Conservation (phyloP, 2,888 invertebrate species). For the Drosophila monieri region DNA sequence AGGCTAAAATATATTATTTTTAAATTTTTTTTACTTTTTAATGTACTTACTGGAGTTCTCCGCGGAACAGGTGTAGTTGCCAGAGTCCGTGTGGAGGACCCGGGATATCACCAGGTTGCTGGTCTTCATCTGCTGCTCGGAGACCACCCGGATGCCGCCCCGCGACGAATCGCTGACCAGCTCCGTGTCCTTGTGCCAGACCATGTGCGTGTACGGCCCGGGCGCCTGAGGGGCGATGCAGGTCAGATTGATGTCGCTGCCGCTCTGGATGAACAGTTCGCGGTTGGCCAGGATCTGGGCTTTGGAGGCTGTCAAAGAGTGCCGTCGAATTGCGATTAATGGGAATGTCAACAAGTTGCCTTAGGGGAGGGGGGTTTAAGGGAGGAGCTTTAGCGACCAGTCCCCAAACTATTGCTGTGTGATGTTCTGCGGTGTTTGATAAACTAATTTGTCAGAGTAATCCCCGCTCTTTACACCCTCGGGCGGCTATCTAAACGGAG, state of each 20-base stretch:
- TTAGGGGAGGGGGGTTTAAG: neutral
- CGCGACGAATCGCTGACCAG: constrained; percentile 93
- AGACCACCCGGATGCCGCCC: constrained; percentile 94
- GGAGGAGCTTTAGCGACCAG: neutral
- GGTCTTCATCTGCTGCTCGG: constrained; percentile 93
- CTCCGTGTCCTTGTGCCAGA: constrained; percentile 93
- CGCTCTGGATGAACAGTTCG: constrained; percentile 94
- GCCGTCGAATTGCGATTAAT: constrained; percentile 40
- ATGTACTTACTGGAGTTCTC: constrained; percentile 88
- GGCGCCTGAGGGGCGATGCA: constrained; percentile 92
- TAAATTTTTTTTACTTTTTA: neutral
- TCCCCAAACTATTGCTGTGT: neutral
- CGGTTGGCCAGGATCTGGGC: constrained; percentile 94
- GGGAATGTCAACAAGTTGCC: constrained; percentile 42
- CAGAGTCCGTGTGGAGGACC: constrained; percentile 85
- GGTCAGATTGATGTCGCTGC: constrained; percentile 96
- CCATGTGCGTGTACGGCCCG: constrained; percentile 88
- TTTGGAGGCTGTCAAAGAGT: constrained; percentile 89
- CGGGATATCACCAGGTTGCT: constrained; percentile 93
- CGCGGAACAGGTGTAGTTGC: constrained; percentile 95
- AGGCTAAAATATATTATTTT: too few relatives aligned
- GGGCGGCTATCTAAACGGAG: constrained; percentile 23
- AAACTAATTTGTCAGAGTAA: constrained; percentile 45
- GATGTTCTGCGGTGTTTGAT: constrained; percentile 30
- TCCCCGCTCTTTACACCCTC: constrained; percentile 27